Percentiles rank a stretch among this genome's conserved stretches.
Evolutionary conservation across 1,140 invertebrate species (phyloP).

Genomic region (Habropoda laboriosa): DNA sequence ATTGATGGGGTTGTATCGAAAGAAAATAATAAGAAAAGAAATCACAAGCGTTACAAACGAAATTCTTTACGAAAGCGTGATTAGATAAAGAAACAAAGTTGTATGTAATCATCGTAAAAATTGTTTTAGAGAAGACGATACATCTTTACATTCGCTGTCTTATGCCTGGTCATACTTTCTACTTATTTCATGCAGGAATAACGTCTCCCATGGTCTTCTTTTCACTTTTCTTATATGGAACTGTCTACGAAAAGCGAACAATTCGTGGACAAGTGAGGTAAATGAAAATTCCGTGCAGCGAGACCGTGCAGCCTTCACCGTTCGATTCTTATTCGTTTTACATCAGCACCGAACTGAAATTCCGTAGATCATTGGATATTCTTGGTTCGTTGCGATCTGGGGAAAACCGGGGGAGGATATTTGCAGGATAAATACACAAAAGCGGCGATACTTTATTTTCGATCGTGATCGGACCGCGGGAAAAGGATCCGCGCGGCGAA

Average conservation of each 20-base stretch:
- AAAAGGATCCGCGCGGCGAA: not conserved
- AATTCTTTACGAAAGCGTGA: not conserved
- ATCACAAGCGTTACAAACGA: not conserved
- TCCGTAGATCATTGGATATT: not conserved
- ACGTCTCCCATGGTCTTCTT: not conserved
- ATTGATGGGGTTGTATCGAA: too few species aligned
- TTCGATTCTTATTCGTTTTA: not conserved
- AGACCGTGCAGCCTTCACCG: too few species aligned
- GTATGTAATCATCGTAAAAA: not conserved
- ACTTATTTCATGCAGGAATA: slow-evolving; percentile 18
- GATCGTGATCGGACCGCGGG: not conserved
- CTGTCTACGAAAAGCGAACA: not conserved
- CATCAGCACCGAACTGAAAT: too few species aligned
- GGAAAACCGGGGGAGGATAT: not conserved
- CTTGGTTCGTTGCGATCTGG: not conserved
- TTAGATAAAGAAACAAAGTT: not conserved
- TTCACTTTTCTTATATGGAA: not conserved
- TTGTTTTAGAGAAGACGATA: not conserved
- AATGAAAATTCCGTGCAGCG: slow-evolving; percentile 1
- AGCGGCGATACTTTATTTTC: not conserved
- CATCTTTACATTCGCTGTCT: not conserved
- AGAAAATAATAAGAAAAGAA: not conserved
- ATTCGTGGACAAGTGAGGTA: not conserved
- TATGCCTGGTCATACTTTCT: slow-evolving; percentile 16
- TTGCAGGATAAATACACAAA: not conserved